Percentiles rank a stretch among this genome's conserved stretches.
Conservation (phyloP, 2,888 invertebrate genomes). For the Leptarthrus brevirostris region DNA sequence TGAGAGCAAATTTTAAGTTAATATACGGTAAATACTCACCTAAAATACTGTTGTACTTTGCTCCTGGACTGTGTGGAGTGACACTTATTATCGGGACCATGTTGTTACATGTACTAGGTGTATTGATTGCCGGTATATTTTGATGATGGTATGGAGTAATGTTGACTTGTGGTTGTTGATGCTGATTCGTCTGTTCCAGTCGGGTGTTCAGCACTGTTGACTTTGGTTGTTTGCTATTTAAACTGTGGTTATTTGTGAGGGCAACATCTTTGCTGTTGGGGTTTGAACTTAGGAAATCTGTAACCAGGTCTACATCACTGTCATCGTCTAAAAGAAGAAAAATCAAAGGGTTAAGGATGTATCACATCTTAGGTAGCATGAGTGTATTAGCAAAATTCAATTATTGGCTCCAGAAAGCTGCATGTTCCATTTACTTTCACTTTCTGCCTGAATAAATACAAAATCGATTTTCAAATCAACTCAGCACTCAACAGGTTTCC, state of each 20-base stretch:
- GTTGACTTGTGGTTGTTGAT: slow-evolving; percentile 50
- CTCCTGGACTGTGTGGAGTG: slow-evolving; percentile 87
- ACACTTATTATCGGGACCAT: slow-evolving; percentile 88
- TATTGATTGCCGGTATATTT: slow-evolving; percentile 62
- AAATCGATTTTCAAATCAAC: slow-evolving; percentile 8
- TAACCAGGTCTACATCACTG: slow-evolving; percentile 66
- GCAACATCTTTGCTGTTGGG: slow-evolving; percentile 46
- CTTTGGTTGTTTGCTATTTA: slow-evolving; percentile 50
- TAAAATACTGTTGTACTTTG: slow-evolving; percentile 75
- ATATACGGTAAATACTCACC: slow-evolving; percentile 63
- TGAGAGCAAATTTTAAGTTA: neutral
- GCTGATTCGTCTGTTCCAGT: slow-evolving; percentile 48
- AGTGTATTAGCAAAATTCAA: neutral
- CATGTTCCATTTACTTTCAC: slow-evolving; percentile 4
- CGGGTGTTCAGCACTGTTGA: slow-evolving; percentile 55
- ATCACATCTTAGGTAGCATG: neutral
- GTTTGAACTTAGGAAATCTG: slow-evolving; percentile 61
- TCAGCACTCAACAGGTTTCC: slow-evolving; percentile 22
- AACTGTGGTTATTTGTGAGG: slow-evolving; percentile 51
- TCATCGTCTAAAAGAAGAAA: slow-evolving; percentile 60
- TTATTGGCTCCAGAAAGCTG: slow-evolving; percentile 3
- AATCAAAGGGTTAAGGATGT: neutral
- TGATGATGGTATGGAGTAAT: slow-evolving; percentile 53
- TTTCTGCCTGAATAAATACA: slow-evolving; percentile 15
- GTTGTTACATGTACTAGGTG: slow-evolving; percentile 61